Evolutionary conservation across 2,797 vertebrate genomes (phyloP).

Genomic region (Labeo calbasu): DNA sequence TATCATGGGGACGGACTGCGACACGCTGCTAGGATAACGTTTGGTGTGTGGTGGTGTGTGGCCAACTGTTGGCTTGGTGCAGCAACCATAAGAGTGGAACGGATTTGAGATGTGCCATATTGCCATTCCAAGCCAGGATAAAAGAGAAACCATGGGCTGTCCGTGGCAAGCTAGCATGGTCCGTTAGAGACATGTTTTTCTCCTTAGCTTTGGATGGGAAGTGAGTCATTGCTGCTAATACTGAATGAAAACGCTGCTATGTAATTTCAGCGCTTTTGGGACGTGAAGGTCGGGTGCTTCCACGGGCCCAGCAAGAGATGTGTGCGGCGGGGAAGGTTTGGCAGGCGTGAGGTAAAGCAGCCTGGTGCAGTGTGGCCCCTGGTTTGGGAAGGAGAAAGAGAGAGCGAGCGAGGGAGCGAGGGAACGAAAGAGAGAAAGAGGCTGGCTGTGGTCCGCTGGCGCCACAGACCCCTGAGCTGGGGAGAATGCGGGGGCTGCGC

Average conservation of each 20-base stretch:
- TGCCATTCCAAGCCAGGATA: conserved; percentile 55
- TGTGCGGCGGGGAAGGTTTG: conserved; percentile 60
- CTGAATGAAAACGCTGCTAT: conserved; percentile 54
- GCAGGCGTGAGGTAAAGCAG: conserved; percentile 58
- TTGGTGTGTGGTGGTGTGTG: conserved; percentile 57
- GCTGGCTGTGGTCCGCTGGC: conserved; percentile 82
- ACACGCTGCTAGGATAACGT: conserved; percentile 24
- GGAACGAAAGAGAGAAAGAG: conserved; percentile 68
- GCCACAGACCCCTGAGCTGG: conserved; percentile 84
- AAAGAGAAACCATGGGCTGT: conserved; percentile 53
- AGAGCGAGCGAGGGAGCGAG: conserved; percentile 74
- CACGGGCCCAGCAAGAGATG: conserved; percentile 56
- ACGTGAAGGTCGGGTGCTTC: conserved; percentile 54
- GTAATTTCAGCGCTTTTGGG: conserved; percentile 55
- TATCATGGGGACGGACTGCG: conserved; percentile 14
- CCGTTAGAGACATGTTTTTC: conserved; percentile 58
- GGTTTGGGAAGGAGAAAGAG: conserved; percentile 58
- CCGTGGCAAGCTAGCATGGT: conserved; percentile 52
- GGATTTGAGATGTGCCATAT: conserved; percentile 58
- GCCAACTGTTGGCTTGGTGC: conserved; percentile 58
- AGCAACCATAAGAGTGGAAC: conserved; percentile 54
- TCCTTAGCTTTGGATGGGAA: conserved; percentile 55
- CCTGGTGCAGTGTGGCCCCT: conserved; percentile 60
- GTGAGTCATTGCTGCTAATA: conserved; percentile 52
- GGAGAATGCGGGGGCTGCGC: conserved; percentile 85